Base-by-base conservation (phyloP, 2,113 vertebrate species). In the Puntigrus tetrazona region DNA sequence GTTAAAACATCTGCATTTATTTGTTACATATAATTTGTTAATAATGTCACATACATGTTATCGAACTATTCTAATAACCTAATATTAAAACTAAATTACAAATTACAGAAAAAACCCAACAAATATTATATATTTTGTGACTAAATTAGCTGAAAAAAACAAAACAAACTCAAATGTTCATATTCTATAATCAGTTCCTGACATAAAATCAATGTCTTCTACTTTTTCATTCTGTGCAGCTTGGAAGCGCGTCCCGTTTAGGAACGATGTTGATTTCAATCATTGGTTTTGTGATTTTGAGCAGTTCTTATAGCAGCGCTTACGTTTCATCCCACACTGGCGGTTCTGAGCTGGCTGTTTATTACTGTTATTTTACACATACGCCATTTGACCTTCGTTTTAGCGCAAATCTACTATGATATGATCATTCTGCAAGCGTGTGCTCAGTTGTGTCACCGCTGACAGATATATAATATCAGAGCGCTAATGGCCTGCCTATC, bases 401-500 rank as follows among this genome's bases (percentile, higher is more conserved):
- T 27, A 76, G 25, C 4, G 11, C 20, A 63, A 50, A 81, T 81
- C 50, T 50, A 2, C 7, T n/a, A n/a, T n/a, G 93, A 95, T 94
- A 92, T 92, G 93, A 93, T 92, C 90, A 88, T 89, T 86, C 87
- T 87, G 84, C 86, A 87, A 85, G 84, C 91, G 87, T 84, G 89
- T 91, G 81, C 87, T 88, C 89, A 70, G 89, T 88, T 85, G 91
- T 94, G 92, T 94, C 94, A 91, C 91, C 67, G 3, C 87, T 91
- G 94, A 94, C 94, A 93, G 92, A 93, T 93, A 90, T 90, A 89
- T 89, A 92, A 92, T 90, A 88, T 92, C 92, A 89, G 84, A 91
- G 90, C 91, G 92, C 93, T 94, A 94, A 95, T 95, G 92, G 88
- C 86, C 85, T 84, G 86, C 88, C 92, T 91, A 92, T 95, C 93